Conservation (phyloP, 30 jellyfish, hydroid and myxozoan species). For the Aurelia sp. region DNA sequence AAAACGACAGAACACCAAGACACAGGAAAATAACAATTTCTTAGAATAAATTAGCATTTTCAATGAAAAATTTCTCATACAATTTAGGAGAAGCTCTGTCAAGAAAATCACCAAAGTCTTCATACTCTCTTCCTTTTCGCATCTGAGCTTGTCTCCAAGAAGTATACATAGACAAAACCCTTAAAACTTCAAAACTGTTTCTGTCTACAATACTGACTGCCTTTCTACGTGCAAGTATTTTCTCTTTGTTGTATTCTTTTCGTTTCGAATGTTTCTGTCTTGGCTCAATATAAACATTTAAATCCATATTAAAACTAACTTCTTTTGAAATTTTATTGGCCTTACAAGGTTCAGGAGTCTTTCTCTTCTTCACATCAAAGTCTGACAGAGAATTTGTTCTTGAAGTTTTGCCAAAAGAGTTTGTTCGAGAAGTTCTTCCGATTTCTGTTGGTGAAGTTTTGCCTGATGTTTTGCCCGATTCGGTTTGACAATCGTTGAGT, state of each 20-base stretch:
- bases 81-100: constrained; percentile 52
- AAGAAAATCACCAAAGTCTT: constrained; percentile 20
- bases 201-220: constrained; percentile 39
- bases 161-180: constrained; percentile 54
- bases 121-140: constrained; percentile 43
- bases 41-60: background rate
- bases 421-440: background rate
- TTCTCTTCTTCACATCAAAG: background rate
- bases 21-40: background rate
- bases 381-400: background rate
- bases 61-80: constrained; percentile 21
- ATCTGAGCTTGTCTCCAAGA: constrained; percentile 54
- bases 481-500: too few relatives aligned
- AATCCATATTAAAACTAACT: constrained; percentile 35
- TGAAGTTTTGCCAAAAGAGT: background rate
- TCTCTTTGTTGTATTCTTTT: constrained; percentile 9
- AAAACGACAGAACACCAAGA: background rate
- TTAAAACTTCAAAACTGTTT: constrained; percentile 47
- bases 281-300: constrained; percentile 38
- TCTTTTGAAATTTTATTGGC: background rate
- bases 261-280: constrained; percentile 7
- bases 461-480: too few relatives aligned
- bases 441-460: background rate
- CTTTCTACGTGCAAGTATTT: constrained; percentile 26
- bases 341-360: background rate